phyloP scores from a whole-genome alignment of 1,140 invertebrate species.

The Drosophila pallidifrons region DNA sequence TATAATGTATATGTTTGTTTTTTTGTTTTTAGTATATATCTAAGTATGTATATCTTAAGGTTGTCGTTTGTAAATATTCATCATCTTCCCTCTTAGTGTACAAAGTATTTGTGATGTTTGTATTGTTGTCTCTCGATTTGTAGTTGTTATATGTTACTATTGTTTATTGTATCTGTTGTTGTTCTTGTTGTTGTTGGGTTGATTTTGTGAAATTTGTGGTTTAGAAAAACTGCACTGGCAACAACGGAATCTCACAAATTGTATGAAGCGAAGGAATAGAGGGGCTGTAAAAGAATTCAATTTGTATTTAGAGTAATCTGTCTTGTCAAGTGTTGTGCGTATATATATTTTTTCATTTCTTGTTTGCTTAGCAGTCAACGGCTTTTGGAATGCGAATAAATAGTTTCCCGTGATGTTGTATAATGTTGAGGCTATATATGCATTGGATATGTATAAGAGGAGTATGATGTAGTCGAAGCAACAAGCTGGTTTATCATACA shows the following conservation, averaged over 20 bases:
- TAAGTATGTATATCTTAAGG: conserved; percentile 57
- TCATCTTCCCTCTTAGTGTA: conserved; percentile 65
- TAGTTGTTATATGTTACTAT: conserved; percentile 28
- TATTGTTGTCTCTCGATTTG: conserved; percentile 37
- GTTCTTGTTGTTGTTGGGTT: conserved; percentile 40
- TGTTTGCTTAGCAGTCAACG: background rate
- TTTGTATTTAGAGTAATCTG: conserved; percentile 62
- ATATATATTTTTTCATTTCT: background rate
- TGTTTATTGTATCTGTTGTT: conserved; percentile 50
- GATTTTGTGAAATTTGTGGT: conserved; percentile 39
- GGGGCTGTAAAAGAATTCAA: conserved; percentile 81
- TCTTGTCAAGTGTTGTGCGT: conserved; percentile 37
- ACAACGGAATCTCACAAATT: conserved; percentile 78
- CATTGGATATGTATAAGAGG: conserved; percentile 29
- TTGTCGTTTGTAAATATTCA: conserved; percentile 73
- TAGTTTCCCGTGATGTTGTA: conserved; percentile 24
- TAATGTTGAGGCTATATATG: conserved; percentile 22
- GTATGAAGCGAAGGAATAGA: conserved; percentile 78
- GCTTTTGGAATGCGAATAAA: conserved; percentile 51
- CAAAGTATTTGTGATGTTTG: conserved; percentile 57
- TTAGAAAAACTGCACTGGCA: conserved; percentile 83
- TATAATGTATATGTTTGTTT: conserved; percentile 45
- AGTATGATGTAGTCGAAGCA: conserved; percentile 13
- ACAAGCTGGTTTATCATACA: conserved; percentile 25
- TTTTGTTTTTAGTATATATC: conserved; percentile 44